These are phyloP conservation scores for Pangasius sanitwongsei DNA, from an alignment of 2,797 vertebrate genomes.

Conservation along the genomic window DNA sequence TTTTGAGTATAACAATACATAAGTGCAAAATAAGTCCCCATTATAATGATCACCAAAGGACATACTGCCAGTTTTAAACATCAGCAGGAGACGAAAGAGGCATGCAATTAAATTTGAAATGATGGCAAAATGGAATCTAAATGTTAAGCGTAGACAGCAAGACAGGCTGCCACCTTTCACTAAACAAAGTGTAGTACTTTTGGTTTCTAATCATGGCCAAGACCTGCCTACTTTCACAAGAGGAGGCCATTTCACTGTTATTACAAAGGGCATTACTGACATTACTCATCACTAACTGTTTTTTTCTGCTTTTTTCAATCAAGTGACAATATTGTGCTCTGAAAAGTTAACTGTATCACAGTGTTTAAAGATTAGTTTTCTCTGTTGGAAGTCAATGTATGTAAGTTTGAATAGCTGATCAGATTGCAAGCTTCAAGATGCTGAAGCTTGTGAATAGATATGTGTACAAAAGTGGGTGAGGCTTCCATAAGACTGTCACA, in stretches of 20 bases:
- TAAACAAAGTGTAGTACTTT: not conserved
- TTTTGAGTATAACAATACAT: slow-evolving; percentile 10
- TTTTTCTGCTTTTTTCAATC: not conserved
- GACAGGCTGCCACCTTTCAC: not conserved
- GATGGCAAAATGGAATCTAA: slow-evolving; percentile 5
- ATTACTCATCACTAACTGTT: not conserved
- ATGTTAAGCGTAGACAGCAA: slow-evolving; percentile 15
- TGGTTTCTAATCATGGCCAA: not conserved
- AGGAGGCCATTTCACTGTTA: not conserved
- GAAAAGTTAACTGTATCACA: not conserved
- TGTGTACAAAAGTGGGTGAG: not conserved
- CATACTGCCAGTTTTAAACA: slow-evolving; percentile 5
- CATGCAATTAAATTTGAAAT: slow-evolving; percentile 20
- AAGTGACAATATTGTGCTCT: not conserved
- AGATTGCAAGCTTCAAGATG: too few species aligned
- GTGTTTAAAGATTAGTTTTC: not conserved
- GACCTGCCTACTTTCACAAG: not conserved
- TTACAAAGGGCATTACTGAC: slow-evolving; percentile 11
- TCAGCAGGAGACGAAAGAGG: slow-evolving; percentile 1
- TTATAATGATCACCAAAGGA: slow-evolving; percentile 27
- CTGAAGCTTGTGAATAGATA: not conserved
- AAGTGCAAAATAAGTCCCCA: slow-evolving; percentile 20
- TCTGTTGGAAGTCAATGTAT: not conserved
- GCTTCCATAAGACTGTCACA: not conserved
- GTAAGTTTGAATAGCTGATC: not conserved